Percentiles rank a stretch among this genome's conserved stretches.
Conservation (phyloP, 2,888 invertebrate species). For the Coremacera marginata region DNA sequence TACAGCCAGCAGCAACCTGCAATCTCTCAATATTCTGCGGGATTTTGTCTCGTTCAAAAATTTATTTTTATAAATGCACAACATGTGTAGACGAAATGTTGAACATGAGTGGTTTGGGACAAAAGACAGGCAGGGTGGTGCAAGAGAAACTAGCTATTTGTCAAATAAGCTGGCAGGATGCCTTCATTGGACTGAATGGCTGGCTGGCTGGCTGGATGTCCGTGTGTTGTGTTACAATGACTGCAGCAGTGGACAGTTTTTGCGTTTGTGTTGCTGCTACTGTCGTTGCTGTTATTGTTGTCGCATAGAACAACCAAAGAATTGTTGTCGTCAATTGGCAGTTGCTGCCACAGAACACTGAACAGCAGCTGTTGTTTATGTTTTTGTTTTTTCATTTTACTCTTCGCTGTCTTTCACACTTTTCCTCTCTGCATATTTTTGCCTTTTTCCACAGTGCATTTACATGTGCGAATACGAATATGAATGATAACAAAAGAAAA, state of each 20-base stretch:
- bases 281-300: constrained; percentile 15
- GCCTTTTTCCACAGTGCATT: neutral
- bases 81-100: constrained; percentile 37
- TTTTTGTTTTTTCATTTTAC: neutral
- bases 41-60: constrained; percentile 31
- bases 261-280: constrained; percentile 10
- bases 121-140: neutral
- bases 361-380: constrained; percentile 25
- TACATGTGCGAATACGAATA: neutral
- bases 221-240: neutral
- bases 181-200: constrained; percentile 4
- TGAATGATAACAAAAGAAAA: constrained; percentile 29
- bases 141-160: constrained; percentile 14
- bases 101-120: neutral
- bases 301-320: constrained; percentile 1
- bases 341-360: neutral
- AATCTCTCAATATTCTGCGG: constrained; percentile 34
- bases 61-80: constrained; percentile 32
- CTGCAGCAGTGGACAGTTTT: constrained; percentile 21
- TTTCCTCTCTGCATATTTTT: constrained; percentile 3
- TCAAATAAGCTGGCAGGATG: constrained; percentile 31
- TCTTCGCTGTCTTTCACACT: neutral
- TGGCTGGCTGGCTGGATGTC: neutral
- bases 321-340: neutral
- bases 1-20: constrained; percentile 14